phyloP scores from a whole-genome alignment of 2,113 vertebrate genomes.

The Uria lomvia region DNA sequence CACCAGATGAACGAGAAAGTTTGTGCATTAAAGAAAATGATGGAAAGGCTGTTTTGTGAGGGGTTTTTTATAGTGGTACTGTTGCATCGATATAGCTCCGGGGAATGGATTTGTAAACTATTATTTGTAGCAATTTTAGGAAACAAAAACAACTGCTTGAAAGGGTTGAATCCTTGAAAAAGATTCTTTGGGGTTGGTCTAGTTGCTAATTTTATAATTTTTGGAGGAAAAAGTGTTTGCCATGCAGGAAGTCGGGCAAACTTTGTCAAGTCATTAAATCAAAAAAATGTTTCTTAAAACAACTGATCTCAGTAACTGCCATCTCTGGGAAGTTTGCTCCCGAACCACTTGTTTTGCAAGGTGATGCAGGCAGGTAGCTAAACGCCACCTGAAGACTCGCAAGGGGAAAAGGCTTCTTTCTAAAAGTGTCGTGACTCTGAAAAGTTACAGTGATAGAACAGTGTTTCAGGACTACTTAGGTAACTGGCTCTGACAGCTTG shows the following conservation, averaged over 20 bases:
- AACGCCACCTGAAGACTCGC: background rate
- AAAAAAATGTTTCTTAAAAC: background rate
- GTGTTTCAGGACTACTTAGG: background rate
- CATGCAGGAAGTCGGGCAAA: background rate
- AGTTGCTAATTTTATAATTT: background rate
- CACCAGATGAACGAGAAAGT: background rate
- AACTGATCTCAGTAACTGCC: background rate
- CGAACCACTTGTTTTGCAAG: background rate
- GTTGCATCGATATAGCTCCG: background rate
- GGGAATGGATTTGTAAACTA: background rate
- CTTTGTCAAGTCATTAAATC: background rate
- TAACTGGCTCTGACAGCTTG: background rate
- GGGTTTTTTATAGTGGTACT: background rate
- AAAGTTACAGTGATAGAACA: background rate
- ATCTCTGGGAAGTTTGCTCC: background rate
- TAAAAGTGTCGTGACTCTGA: background rate
- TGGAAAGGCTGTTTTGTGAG: background rate
- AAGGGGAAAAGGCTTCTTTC: background rate
- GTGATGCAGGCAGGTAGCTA: background rate
- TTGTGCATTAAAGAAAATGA: background rate
- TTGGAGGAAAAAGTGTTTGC: background rate
- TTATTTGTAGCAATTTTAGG: background rate
- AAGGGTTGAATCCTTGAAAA: background rate
- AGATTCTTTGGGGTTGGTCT: background rate
- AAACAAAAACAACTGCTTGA: background rate